Evolutionary conservation across 1,140 invertebrate genomes (phyloP).

Genomic region (Tigriopus japonicus): DNA sequence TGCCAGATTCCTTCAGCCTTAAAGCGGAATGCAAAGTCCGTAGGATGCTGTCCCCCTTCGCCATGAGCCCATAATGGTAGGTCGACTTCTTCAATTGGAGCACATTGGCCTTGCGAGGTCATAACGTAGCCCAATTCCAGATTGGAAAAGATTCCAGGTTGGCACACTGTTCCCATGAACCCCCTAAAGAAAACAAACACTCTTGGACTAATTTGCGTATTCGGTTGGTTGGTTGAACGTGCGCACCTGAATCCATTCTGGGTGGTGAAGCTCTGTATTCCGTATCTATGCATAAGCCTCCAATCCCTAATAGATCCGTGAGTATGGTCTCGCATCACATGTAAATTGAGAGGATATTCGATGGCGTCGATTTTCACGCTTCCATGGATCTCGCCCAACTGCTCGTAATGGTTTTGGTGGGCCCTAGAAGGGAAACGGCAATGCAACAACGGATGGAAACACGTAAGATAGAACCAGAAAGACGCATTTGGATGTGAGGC

Average conservation of each 20-base stretch:
- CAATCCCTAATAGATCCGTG: slow-evolving; percentile 42
- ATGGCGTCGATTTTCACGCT: slow-evolving; percentile 30
- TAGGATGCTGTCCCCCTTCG: background rate
- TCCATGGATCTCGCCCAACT: slow-evolving; percentile 37
- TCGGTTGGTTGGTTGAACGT: no score
- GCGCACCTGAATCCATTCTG: slow-evolving; percentile 37
- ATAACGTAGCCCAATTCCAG: slow-evolving; percentile 43
- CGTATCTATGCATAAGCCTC: slow-evolving; percentile 46
- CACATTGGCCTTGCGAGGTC: slow-evolving; percentile 34
- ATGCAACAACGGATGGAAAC: background rate
- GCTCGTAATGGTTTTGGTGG: slow-evolving; percentile 54
- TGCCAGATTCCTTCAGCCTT: slow-evolving; percentile 2
- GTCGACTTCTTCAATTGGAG: slow-evolving; percentile 29
- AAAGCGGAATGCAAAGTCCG: background rate
- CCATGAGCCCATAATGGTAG: background rate
- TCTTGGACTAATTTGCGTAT: slow-evolving; percentile 16
- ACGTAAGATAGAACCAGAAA: background rate
- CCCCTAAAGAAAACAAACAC: background rate
- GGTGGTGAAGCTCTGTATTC: slow-evolving; percentile 44
- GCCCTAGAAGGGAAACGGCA: slow-evolving; percentile 27
- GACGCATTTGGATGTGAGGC: no score
- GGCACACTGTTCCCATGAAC: slow-evolving; percentile 40
- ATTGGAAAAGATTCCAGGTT: slow-evolving; percentile 39
- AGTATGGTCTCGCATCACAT: slow-evolving; percentile 10
- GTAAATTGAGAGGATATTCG: slow-evolving; percentile 1